Evolutionary conservation across 1,140 invertebrate species (phyloP), one percentile per base, ranked within the genome.

Genomic region (Musca domestica): DNA sequence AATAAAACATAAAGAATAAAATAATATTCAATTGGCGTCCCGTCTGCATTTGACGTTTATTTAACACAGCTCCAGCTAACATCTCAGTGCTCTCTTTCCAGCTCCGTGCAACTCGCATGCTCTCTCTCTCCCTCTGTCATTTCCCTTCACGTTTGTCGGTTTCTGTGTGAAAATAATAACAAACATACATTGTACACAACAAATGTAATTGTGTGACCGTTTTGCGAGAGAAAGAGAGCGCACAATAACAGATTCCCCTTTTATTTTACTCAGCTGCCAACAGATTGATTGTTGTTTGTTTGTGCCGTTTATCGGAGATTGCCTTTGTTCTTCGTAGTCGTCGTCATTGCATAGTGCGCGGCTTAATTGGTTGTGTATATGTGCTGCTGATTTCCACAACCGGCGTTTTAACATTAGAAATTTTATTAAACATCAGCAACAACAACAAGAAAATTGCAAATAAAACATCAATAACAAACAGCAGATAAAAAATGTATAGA

Each of bases 11-110:
- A 41, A 1, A 61, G 41, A 34, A 34, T 10, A 61, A 58, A 7
- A 58, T 30, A 20, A 6, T 41, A 19, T 17, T 34, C 25, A 34
- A 34, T 9, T 19, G n/a, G 56, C 56, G 56, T 61, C 56, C 20
- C 56, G 56, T 61, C 56, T 58, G 30, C 15, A 30, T 25, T 54
- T 54, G 30, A 3, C 56, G n/a, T 61, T 61, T 61, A 61, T 61
- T 61, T 61, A 34, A 61, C 27, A 19, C 25, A 61, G 19, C 17
- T 9, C 4, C 34, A 5, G 34, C 10, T 12, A 41, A 12, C 2
- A 54, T 41, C 34, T 41, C 34, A 41, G 22, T 56, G 15, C 52
- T 56, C 52, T 22, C 52, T 22, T 6, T 17, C 4, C 20, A 19
- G 48, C 48, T 51, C n/a, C 20, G 5, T 41, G 10, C 34, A 41